A percentile compares a stretch with the other conserved stretches of the same genome.
These are phyloP conservation scores for Atlantisia rogersi DNA, from an alignment of 2,113 vertebrate genomes.

Conservation along the genomic window DNA sequence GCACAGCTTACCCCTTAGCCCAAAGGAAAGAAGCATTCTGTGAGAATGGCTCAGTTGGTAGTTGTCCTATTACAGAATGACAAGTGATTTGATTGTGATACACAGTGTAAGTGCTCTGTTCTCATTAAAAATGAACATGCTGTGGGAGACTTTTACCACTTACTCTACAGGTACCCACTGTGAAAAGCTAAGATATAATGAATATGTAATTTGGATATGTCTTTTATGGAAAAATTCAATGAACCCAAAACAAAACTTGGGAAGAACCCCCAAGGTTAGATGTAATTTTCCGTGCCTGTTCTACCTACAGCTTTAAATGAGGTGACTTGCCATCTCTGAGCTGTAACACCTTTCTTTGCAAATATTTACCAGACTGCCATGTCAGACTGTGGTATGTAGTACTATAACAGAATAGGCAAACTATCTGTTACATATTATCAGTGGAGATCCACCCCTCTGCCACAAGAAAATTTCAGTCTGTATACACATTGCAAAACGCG, in stretches of 20 bases:
- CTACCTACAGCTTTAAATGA: background rate
- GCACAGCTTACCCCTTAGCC: background rate
- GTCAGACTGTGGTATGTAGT: background rate
- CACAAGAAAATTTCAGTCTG: background rate
- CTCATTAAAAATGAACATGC: conserved; percentile 67
- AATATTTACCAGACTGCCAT: background rate
- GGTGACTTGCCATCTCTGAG: background rate
- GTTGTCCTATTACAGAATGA: conserved; percentile 9
- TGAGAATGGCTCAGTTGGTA: conserved; percentile 8
- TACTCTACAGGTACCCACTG: conserved; percentile 37
- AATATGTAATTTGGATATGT: conserved; percentile 25
- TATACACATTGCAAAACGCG: rapidly evolving
- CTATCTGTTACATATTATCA: background rate
- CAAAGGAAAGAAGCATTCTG: background rate
- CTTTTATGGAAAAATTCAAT: background rate
- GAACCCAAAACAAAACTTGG: background rate
- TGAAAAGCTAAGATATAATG: conserved; percentile 44
- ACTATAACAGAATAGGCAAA: background rate
- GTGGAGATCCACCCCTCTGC: background rate
- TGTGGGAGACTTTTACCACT: conserved; percentile 47
- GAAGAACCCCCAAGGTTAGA: background rate
- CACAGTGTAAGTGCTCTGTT: conserved; percentile 40
- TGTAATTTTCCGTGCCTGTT: background rate
- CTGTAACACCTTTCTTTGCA: background rate
- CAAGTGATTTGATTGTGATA: conserved; percentile 50